Evolutionary conservation across 30 jellyfish, hydroid and myxozoan species (phyloP).

Genomic region (Hydra vulgaris): DNA sequence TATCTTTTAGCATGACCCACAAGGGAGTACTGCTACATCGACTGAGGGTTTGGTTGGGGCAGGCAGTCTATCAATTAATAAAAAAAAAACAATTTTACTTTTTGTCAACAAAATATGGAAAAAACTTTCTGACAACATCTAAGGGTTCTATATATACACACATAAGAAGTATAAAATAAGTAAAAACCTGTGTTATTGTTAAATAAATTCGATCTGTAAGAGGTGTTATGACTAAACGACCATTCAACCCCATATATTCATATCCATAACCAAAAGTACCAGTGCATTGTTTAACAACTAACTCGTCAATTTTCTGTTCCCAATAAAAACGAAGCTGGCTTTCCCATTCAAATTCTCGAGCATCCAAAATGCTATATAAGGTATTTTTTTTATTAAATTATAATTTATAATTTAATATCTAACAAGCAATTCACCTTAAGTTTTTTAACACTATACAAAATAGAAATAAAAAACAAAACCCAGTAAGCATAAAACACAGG

Average conservation of each 20-base stretch:
- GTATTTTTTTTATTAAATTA: too few relatives aligned
- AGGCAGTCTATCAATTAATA: too few relatives aligned
- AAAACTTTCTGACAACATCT: too few relatives aligned
- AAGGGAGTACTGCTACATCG: too few relatives aligned
- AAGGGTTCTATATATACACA: neutral
- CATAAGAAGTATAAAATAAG: neutral
- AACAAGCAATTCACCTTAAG: neutral
- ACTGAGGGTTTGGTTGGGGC: too few relatives aligned
- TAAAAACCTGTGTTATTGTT: slow-evolving; percentile 82
- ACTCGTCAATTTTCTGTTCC: slow-evolving; percentile 86
- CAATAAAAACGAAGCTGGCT: slow-evolving; percentile 96
- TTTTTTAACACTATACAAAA: neutral
- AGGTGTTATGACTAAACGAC: slow-evolving; percentile 96
- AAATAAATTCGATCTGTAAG: slow-evolving; percentile 89
- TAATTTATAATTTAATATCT: neutral
- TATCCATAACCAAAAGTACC: slow-evolving; percentile 95
- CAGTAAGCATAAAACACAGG: too few relatives aligned
- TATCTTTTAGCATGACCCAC: too few relatives aligned
- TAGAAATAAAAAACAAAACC: too few relatives aligned
- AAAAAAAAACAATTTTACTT: too few relatives aligned
- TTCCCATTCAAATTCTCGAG: slow-evolving; percentile 98
- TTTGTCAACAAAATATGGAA: too few relatives aligned
- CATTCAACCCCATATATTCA: slow-evolving; percentile 98
- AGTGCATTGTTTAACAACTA: slow-evolving; percentile 86
- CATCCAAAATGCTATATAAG: slow-evolving; percentile 66